Evolutionary conservation across 2,888 invertebrate genomes (phyloP), one percentile per base, ranked within the genome.

Genomic region (Fissipunctia ypsillon): DNA sequence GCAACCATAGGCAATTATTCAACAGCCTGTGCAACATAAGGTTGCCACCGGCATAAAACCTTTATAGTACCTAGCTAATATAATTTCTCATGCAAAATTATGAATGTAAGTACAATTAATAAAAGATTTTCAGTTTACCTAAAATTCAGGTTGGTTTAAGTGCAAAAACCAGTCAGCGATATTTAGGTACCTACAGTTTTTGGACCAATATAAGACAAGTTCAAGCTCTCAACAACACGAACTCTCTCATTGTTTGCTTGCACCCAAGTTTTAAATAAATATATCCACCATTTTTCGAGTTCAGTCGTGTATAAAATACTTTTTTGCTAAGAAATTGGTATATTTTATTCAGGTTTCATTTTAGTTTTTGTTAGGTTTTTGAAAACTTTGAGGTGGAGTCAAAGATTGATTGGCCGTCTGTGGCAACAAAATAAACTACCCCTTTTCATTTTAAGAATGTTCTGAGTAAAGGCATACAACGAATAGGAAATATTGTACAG

Each of bases 301-400:
- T 25, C 48, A 57, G 67, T 48, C 76, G 41, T 35, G 48, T n/a
- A 16, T 66, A 50, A 56, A 76, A 65, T 25, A 45, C 56, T 48
- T 59, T 35, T 35, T 35, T 25, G 5, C 0, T n/a, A 35, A 50
- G 75, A 57, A 65, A 52, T 6, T 14, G 3, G 14, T 1, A 61
- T 4, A 28, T 54, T 52, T 64, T 64, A 38, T 54, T 45, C 7
- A 1, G 12, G 10, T 45, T 28, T 38, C 16, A 10, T 28, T 56
- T 57, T n/a, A 45, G 43, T 43, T 43, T 43, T 2, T 43, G 16
- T 43, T 16, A 43, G 43, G 43, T n/a, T n/a, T n/a, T n/a, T n/a
- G n/a, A n/a, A n/a, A n/a, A n/a, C n/a, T n/a, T n/a, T n/a, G n/a
- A n/a, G n/a, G n/a, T n/a, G n/a, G n/a, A n/a, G n/a, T n/a, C n/a